phyloP scores from a whole-genome alignment of 2,113 vertebrate species.

The Microtus oregoni region DNA sequence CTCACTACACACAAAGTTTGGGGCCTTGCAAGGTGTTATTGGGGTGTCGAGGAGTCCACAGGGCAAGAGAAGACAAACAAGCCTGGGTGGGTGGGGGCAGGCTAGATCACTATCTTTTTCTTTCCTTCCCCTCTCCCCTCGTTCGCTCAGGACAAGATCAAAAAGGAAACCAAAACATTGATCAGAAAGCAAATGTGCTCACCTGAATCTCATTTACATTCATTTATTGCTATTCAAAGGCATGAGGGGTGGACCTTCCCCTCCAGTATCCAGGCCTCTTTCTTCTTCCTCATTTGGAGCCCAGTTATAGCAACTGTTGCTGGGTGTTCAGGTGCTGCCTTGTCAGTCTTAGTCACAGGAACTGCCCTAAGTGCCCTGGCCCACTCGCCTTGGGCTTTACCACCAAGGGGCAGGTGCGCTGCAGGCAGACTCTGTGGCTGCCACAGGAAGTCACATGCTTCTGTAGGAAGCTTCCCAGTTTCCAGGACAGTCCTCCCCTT shows the following conservation, averaged over 20 bases:
- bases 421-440: not conserved
- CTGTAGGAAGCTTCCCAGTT: not conserved
- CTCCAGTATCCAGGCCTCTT: not conserved
- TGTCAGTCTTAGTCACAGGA: not conserved
- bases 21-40: not conserved
- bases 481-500: not conserved
- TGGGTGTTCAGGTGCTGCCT: not conserved
- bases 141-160: not conserved
- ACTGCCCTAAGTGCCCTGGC: not conserved
- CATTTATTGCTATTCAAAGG: not conserved
- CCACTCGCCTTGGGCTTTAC: not conserved
- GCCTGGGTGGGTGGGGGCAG: not conserved
- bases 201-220: not conserved
- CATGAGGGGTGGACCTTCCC: not conserved
- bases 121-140: not conserved
- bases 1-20: not conserved
- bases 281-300: not conserved
- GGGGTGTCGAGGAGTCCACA: too few species aligned
- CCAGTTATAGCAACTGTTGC: not conserved
- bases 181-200: not conserved
- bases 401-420: not conserved
- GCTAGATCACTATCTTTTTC: too few species aligned
- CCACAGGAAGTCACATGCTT: rapidly evolving
- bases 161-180: not conserved
- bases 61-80: not conserved